Evolutionary conservation across 2,113 vertebrate genomes (phyloP).

Genomic region (Mohoua ochrocephala): DNA sequence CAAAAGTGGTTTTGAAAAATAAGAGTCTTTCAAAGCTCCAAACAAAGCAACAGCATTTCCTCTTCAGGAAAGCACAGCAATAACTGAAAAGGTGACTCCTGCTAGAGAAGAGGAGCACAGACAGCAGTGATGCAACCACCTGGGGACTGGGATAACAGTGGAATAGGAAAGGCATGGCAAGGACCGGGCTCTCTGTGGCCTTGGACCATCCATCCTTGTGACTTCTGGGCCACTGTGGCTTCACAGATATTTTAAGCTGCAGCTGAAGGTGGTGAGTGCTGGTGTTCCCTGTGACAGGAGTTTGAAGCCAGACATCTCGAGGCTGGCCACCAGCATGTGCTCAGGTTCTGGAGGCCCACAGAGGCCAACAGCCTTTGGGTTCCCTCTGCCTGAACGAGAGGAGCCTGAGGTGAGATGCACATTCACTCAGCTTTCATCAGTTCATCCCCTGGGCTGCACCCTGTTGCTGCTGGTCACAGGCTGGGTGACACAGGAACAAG

Average conservation of each 20-base stretch:
- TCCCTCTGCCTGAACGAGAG: not conserved
- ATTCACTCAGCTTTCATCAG: not conserved
- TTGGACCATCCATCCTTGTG: not conserved
- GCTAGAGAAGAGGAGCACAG: not conserved
- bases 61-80: not conserved
- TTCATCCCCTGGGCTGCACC: not conserved
- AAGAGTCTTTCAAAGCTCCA: not conserved
- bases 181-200: accelerated
- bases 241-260: not conserved
- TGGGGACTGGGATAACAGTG: not conserved
- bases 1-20: not conserved
- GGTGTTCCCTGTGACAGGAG: not conserved
- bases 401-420: not conserved
- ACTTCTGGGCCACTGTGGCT: not conserved
- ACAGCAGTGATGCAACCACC: not conserved
- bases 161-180: not conserved
- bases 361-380: not conserved
- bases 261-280: accelerated
- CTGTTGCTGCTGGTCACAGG: not conserved
- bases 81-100: not conserved
- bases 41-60: not conserved
- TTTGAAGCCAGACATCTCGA: not conserved
- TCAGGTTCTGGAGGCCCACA: not conserved
- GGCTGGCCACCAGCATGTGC: not conserved
- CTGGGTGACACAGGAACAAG: not conserved